Evolutionary conservation across 2,797 vertebrate species (phyloP), one percentile per base, ranked within the genome.

Genomic region (Aphelocoma californica): DNA sequence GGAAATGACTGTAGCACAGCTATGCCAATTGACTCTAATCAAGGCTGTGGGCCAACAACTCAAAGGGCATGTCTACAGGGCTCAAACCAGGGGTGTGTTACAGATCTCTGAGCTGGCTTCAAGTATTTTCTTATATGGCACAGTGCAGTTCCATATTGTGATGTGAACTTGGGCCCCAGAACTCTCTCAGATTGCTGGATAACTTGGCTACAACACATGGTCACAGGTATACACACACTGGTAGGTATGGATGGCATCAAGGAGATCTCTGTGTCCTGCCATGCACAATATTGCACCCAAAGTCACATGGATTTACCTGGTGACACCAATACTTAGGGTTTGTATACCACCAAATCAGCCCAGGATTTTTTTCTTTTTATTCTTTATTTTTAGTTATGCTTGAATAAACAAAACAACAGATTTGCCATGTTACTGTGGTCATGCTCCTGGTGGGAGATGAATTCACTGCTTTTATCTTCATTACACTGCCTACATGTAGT

Each of bases 21-120:
- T 54, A 31, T 71, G 92, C 86, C 91, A 95, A 36, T 83, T 80
- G 64, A 88, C 65, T 95, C 64, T 77, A 42, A 82, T 71, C 24
- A 80, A 77, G 93, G 74, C 94, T 80, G 20, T 58, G 71, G 61
- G 94, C 83, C 90, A 90, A 71, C 83, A 86, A 71, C 74, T 87
- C 74, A 67, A 88, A 96, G 81, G 81, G 64, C 93, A 92, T n/a
- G 31, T 86, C 90, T 75, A 45, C 88, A 79, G 40, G 18, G 81
- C 60, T 92, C 67, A 80, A 62, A 87, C 29, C 48, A 61, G 40
- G n/a, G 44, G 14, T 64, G 40, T 50, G 8, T 85, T 73, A 29
- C 36, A 65, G 36, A 70, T 4, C 51, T 79, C 70, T 42, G 60
- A 67, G 60, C 48, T 87, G 56, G 26, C 51, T 85, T 93, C 36